Evolutionary conservation across 2,797 vertebrate genomes (phyloP).

Genomic region (Picus viridis): DNA sequence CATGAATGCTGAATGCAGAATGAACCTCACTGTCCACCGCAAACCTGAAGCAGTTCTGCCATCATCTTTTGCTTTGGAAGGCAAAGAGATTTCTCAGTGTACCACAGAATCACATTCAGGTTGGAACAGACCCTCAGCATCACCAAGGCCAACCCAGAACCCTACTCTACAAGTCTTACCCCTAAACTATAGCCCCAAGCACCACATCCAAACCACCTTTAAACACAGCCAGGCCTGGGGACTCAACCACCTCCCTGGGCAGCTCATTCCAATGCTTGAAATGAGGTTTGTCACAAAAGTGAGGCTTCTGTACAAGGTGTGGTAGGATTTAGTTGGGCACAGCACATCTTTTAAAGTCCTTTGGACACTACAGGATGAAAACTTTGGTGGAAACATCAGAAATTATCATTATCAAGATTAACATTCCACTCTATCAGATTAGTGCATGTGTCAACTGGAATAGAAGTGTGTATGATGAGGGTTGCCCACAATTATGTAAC

Average conservation of each 20-base stretch:
- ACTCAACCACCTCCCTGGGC: too few species aligned
- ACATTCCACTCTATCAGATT: conserved; percentile 14
- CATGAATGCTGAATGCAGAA: conserved; percentile 25
- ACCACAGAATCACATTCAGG: too few species aligned
- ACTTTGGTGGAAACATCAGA: conserved; percentile 2
- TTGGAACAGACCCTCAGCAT: too few species aligned
- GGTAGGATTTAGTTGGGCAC: not conserved
- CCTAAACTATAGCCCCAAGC: too few species aligned
- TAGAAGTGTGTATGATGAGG: not conserved
- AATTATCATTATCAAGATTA: conserved; percentile 35
- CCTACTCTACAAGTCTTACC: too few species aligned
- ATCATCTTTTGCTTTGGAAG: not conserved
- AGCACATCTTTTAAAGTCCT: not conserved
- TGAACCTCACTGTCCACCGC: not conserved
- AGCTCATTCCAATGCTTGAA: too few species aligned
- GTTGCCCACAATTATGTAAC: not conserved
- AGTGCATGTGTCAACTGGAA: conserved; percentile 26
- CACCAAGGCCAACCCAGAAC: too few species aligned
- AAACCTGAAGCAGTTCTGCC: not conserved
- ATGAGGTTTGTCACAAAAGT: not conserved
- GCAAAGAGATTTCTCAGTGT: not conserved
- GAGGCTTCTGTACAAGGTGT: not conserved
- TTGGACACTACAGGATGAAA: not conserved
- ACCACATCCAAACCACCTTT: too few species aligned
- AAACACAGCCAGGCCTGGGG: too few species aligned